phyloP scores from a whole-genome alignment of 2,797 vertebrate genomes.

The Myioborus miniatus region DNA sequence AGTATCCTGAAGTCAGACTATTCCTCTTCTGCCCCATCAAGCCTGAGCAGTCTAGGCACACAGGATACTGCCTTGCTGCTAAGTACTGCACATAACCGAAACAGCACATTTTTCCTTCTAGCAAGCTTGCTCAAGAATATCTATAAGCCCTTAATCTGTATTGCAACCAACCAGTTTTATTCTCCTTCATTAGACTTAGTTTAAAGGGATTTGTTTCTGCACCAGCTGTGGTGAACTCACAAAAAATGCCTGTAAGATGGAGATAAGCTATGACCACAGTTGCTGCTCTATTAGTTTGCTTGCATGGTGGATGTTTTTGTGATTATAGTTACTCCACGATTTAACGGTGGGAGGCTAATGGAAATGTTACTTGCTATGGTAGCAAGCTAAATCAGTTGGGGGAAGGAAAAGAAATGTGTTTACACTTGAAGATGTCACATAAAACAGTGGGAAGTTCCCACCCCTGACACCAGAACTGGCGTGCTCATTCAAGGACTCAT shows the following conservation, averaged over 20 bases:
- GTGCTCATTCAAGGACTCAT: slow-evolving; percentile 68
- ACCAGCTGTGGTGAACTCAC: slow-evolving; percentile 26
- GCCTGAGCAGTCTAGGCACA: not conserved
- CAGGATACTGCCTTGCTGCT: not conserved
- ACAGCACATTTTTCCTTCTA: not conserved
- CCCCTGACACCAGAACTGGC: slow-evolving; percentile 59
- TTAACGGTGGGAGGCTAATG: slow-evolving; percentile 84
- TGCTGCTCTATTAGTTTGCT: slow-evolving; percentile 74
- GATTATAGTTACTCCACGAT: slow-evolving; percentile 75
- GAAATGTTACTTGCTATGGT: slow-evolving; percentile 74
- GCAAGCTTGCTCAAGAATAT: not conserved
- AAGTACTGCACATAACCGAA: not conserved
- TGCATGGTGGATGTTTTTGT: slow-evolving; percentile 72
- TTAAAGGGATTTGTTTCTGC: slow-evolving; percentile 62
- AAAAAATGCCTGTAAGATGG: slow-evolving; percentile 42
- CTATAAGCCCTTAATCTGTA: not conserved
- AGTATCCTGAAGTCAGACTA: not conserved
- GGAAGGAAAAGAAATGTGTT: slow-evolving; percentile 80
- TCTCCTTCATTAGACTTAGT: slow-evolving; percentile 36
- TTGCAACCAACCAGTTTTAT: slow-evolving; percentile 1
- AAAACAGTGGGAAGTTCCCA: slow-evolving; percentile 76
- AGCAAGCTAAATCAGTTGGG: slow-evolving; percentile 73
- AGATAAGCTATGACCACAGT: slow-evolving; percentile 70
- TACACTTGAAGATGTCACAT: slow-evolving; percentile 81
- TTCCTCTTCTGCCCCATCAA: not conserved